phyloP scores from a whole-genome alignment of 2,113 vertebrate species.

The Trachemys scripta region DNA sequence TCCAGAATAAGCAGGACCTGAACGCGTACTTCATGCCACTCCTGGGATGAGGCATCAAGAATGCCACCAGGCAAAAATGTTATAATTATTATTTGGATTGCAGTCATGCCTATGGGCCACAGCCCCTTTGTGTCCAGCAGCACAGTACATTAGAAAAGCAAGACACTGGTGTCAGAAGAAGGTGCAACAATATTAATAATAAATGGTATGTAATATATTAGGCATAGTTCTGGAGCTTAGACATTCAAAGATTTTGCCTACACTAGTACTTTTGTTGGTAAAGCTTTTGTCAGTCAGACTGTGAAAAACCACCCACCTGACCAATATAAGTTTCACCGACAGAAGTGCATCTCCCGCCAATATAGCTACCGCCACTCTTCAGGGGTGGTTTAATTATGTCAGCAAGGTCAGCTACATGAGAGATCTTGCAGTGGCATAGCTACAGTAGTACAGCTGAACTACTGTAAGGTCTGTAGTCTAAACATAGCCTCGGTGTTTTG shows the following conservation, averaged over 20 bases:
- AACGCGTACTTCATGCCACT: fast-evolving
- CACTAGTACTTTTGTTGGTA: no score
- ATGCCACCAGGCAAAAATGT: fast-evolving
- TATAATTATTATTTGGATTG: fast-evolving
- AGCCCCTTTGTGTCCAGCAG: neutral
- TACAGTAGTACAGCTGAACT: no score
- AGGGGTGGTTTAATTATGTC: no score
- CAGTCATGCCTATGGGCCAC: fast-evolving
- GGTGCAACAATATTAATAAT: fast-evolving
- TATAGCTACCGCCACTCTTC: no score
- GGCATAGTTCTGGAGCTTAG: fast-evolving
- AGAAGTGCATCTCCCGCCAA: no score
- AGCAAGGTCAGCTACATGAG: no score
- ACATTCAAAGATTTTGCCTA: no score
- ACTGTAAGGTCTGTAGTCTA: no score
- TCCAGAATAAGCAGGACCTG: neutral
- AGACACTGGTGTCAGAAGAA: neutral
- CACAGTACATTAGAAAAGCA: neutral
- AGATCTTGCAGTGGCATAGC: no score
- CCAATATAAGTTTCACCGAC: no score
- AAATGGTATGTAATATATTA: fast-evolving
- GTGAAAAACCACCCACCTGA: no score
- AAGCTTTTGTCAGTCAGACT: no score
- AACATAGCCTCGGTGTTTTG: neutral
- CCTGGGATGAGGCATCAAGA: neutral